Percentiles rank a stretch among this genome's conserved stretches.
Conservation (phyloP, 2,797 vertebrate species). For the Psittacula derbiana region DNA sequence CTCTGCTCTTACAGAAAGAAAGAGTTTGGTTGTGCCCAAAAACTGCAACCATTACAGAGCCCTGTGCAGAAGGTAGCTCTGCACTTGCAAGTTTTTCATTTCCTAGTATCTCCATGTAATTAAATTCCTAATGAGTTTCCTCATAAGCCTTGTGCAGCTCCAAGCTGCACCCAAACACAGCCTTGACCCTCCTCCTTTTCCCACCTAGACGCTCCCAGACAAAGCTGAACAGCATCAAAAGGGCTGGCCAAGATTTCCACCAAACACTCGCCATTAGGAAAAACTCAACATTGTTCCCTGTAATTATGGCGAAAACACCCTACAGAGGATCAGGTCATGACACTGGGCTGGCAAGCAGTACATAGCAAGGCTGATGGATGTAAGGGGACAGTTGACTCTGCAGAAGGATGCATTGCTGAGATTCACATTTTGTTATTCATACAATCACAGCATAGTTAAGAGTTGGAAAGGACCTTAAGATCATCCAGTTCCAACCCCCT, state of each 20-base stretch:
- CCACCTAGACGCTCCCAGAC: neutral
- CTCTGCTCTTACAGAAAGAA: neutral
- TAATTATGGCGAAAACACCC: neutral
- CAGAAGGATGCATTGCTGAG: neutral
- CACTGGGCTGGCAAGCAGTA: neutral
- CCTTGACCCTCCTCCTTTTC: neutral
- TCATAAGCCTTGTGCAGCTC: rapidly evolving
- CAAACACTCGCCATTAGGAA: neutral
- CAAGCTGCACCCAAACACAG: neutral
- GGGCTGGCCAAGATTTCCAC: neutral
- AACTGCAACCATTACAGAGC: neutral
- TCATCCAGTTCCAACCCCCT: neutral
- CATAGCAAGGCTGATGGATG: neutral
- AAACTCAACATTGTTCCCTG: rapidly evolving
- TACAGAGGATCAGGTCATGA: neutral
- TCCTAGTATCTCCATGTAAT: neutral
- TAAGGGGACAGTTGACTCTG: neutral
- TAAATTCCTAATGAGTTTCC: neutral
- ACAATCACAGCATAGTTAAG: neutral
- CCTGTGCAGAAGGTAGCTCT: neutral
- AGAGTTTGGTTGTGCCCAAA: neutral
- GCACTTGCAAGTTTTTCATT: neutral
- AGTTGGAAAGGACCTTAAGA: neutral
- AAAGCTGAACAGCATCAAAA: neutral
- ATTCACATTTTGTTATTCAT: neutral